phyloP scores from a whole-genome alignment of 2,797 vertebrate genomes.

The Mus spretus region DNA sequence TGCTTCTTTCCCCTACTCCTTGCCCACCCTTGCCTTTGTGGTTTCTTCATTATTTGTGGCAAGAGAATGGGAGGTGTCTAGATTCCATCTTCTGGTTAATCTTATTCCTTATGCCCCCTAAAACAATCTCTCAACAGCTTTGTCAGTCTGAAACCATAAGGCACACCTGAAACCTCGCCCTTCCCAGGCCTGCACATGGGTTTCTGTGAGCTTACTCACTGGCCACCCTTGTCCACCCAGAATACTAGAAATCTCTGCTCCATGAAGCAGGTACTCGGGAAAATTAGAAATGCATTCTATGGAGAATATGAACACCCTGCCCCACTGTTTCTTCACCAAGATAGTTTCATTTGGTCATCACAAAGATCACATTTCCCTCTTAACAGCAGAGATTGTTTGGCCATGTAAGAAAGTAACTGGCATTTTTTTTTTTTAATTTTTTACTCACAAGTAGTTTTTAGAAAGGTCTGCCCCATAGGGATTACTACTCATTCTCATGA shows the following conservation, averaged over 20 bases:
- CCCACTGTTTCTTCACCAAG: slow-evolving; percentile 84
- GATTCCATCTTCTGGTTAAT: slow-evolving; percentile 28
- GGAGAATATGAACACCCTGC: slow-evolving; percentile 87
- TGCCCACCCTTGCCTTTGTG: slow-evolving; percentile 24
- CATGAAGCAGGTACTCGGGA: slow-evolving; percentile 82
- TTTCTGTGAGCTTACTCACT: slow-evolving; percentile 39
- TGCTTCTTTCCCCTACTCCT: not conserved
- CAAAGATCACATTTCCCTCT: not conserved
- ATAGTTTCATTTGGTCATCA: slow-evolving; percentile 78
- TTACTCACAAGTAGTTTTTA: not conserved
- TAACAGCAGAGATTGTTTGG: slow-evolving; percentile 31
- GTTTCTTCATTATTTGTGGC: slow-evolving; percentile 63
- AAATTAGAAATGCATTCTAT: slow-evolving; percentile 88
- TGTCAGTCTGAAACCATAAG: not conserved
- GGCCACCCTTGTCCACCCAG: not conserved
- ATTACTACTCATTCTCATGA: slow-evolving; percentile 40
- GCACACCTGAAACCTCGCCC: slow-evolving; percentile 1
- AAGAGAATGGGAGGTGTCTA: not conserved
- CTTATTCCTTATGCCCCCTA: not conserved
- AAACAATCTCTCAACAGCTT: slow-evolving; percentile 45
- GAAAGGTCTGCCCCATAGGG: slow-evolving; percentile 9
- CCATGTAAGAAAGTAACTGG: slow-evolving; percentile 38
- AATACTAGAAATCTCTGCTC: slow-evolving; percentile 83
- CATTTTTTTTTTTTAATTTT: not conserved
- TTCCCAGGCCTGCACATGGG: slow-evolving; percentile 42